Percentiles rank a stretch among this genome's conserved stretches.
Evolutionary conservation across 1,140 invertebrate genomes (phyloP).

Genomic region (Ctenoplectra terminalis): DNA sequence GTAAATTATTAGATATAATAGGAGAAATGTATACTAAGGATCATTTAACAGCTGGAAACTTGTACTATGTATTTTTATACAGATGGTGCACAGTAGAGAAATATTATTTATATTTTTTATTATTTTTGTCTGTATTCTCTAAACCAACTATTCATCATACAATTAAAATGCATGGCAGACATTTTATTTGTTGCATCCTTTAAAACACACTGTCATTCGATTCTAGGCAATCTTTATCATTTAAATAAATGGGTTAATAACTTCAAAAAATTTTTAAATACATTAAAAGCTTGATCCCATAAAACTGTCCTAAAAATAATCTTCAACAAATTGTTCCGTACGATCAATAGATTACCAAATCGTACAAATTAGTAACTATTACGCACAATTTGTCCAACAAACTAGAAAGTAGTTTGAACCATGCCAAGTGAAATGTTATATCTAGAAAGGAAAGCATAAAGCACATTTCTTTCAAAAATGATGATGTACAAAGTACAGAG

Average conservation of each 20-base stretch:
- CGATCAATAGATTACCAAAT: not conserved
- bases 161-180: conserved; percentile 7
- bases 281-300: not conserved
- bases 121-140: not conserved
- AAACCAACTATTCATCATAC: not conserved
- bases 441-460: not conserved
- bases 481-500: not conserved
- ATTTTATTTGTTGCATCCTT: not conserved
- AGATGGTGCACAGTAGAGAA: too few species aligned
- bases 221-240: not conserved
- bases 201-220: not conserved
- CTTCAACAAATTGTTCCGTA: not conserved
- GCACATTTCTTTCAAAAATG: not conserved
- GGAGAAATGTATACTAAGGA: not conserved
- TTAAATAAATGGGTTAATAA: not conserved
- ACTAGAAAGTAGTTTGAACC: conserved; percentile 2
- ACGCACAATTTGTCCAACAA: not conserved
- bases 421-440: not conserved
- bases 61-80: not conserved
- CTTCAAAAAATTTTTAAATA: too few species aligned
- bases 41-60: not conserved
- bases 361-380: not conserved
- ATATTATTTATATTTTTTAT: not conserved
- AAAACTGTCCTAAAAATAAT: not conserved
- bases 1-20: not conserved